Base-by-base conservation (phyloP, 2,888 invertebrate species). In the Meghimatium bilineatum region DNA sequence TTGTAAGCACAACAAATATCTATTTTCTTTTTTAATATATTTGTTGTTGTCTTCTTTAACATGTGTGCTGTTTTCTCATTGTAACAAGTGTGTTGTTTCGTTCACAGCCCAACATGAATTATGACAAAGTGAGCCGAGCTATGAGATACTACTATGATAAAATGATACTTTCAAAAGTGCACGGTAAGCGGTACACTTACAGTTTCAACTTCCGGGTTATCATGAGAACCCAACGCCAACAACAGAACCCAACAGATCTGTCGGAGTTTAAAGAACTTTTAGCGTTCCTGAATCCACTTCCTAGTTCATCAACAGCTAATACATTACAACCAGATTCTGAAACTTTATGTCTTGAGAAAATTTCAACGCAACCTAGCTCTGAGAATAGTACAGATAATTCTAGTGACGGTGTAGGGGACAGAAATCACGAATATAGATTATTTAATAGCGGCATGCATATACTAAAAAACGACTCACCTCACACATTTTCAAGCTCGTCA, bases 61-160 rank as follows among this genome's bases (percentile, higher is more conserved):
- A 44, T 44, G 44, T 44, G 44, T 44, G 44, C 12, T 44, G 5
- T 8, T 12, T 44, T 5, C 12, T 44, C 12, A 5, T 44, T 44
- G 3, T 49, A 56, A 56, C 56, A 56, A 23, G 56, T 56, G 3
- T 23, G 56, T 56, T 56, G 8, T 56, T 23, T 56, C 56, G 49
- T 17, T 32, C 20, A 91, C 84, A 84, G 84, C 92, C 91, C 29
- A 92, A 90, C 84, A 92, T 92, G 92, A 92, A 91, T 84, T 92
- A 92, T 80, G 92, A 92, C 86, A 92, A 92, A 85, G 86, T 86
- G 29, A 91, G 91, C 82, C 86, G 93, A 32, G 93, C 93, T 14
- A 87, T 93, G 82, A 85, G 93, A 12, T 93, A 93, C 87, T 93
- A 93, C 86, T 93, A 93, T 88, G 93, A 93, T 86, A 93, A 93